Evolutionary conservation across 2,888 invertebrate genomes (phyloP).

Genomic region (Dolomedes plantarius): DNA sequence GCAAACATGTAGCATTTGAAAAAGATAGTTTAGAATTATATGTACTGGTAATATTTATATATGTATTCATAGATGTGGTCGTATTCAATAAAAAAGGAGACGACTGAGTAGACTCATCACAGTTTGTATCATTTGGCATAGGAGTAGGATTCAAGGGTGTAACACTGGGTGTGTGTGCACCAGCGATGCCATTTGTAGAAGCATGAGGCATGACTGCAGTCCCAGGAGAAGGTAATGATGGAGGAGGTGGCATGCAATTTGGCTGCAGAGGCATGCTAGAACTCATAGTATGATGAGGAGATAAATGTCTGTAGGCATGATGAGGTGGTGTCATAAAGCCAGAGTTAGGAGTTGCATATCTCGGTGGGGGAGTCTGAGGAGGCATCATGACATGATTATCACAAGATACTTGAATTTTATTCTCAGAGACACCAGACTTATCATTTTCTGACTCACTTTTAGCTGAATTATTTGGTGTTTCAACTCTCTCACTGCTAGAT

Average conservation of each 20-base stretch:
- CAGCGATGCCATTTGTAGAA: conserved; percentile 42
- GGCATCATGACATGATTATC: conserved; percentile 44
- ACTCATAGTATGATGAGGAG: conserved; percentile 41
- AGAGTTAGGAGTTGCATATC: conserved; percentile 35
- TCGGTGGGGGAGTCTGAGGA: conserved; percentile 31
- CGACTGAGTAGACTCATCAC: conserved; percentile 66
- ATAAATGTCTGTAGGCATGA: conserved; percentile 39
- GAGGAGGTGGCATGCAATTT: conserved; percentile 62
- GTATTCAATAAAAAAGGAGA: conserved; percentile 74
- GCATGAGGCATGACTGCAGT: conserved; percentile 11
- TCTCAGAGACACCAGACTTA: conserved; percentile 19
- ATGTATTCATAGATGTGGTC: conserved; percentile 74
- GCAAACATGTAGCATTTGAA: conserved; percentile 69
- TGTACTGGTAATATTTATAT: conserved; percentile 73
- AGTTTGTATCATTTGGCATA: conserved; percentile 48
- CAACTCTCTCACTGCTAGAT: conserved; percentile 41
- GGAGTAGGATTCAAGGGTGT: conserved; percentile 33
- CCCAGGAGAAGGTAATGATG: conserved; percentile 23
- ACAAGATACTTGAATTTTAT: conserved; percentile 30
- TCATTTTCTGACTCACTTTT: conserved; percentile 21
- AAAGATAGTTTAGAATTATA: conserved; percentile 69
- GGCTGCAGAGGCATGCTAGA: conserved; percentile 38
- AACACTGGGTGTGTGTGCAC: neutral
- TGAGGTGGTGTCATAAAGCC: conserved; percentile 26
- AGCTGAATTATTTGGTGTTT: conserved; percentile 28